Evolutionary conservation across 2,888 invertebrate species (phyloP).

Genomic region (Autographa pulchrina): DNA sequence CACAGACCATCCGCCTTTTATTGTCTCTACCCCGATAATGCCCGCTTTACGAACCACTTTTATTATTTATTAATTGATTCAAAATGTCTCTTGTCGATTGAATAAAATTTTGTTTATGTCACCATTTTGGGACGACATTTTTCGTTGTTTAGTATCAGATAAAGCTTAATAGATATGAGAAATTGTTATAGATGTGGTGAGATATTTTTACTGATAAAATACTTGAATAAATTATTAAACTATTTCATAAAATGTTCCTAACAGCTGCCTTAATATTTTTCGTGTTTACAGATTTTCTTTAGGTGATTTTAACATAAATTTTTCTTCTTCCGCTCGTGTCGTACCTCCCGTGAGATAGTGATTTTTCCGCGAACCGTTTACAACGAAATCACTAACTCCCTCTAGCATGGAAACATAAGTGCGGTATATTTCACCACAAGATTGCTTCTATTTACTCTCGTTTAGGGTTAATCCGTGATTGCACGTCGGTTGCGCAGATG

Average conservation of each 20-base stretch:
- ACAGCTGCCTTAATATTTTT: background rate
- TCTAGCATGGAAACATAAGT: conserved; percentile 46
- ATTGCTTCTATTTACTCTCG: conserved; percentile 65
- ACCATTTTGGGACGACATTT: conserved; percentile 52
- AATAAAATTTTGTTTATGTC: conserved; percentile 64
- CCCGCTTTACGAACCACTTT: conserved; percentile 64
- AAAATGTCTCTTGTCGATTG: conserved; percentile 66
- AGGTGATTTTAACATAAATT: conserved; percentile 6
- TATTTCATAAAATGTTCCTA: background rate
- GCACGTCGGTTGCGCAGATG: conserved; percentile 61
- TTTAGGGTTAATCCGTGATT: conserved; percentile 69
- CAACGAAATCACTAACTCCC: conserved; percentile 50
- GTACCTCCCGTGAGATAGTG: conserved; percentile 23
- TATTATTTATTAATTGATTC: conserved; percentile 82
- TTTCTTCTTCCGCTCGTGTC: conserved; percentile 30
- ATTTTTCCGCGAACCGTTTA: conserved; percentile 35
- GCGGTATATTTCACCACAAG: conserved; percentile 61
- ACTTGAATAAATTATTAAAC: conserved; percentile 3
- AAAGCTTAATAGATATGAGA: conserved; percentile 61
- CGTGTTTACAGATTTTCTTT: background rate
- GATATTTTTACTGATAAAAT: conserved; percentile 31
- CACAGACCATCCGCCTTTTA: conserved; percentile 67
- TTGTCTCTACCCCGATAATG: conserved; percentile 67
- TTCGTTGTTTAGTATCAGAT: conserved; percentile 57
- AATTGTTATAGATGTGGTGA: conserved; percentile 49